A percentile compares a stretch with the other conserved stretches of the same genome.
Evolutionary conservation across 92 coral and sea anemone genomes (phyloP).

Genomic region (Phymanthus crucifer): DNA sequence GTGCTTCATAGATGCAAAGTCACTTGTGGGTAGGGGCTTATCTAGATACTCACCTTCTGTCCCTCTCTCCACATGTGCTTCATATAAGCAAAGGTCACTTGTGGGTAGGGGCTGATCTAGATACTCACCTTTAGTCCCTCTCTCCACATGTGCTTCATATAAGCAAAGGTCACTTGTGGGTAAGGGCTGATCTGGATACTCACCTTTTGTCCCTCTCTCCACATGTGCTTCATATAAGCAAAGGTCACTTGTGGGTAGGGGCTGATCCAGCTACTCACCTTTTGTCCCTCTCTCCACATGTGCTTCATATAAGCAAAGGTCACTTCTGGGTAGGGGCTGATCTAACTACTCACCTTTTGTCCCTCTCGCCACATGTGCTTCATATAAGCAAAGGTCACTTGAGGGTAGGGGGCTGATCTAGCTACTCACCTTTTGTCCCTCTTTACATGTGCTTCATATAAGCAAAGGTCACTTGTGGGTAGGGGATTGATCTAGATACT

Average conservation of each 20-base stretch:
- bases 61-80: constrained; percentile 97
- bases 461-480: constrained; percentile 99
- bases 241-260: constrained; percentile 97
- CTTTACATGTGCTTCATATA: constrained; percentile 99
- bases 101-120: constrained; percentile 94
- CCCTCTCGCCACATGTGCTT: constrained; percentile 97
- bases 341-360: constrained; percentile 59
- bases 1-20: constrained; percentile 99
- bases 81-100: constrained; percentile 99
- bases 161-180: constrained; percentile 99
- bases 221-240: constrained; percentile 99
- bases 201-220: constrained; percentile 92
- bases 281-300: constrained; percentile 94
- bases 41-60: constrained; percentile 60
- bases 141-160: constrained; percentile 98
- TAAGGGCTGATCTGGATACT: constrained; percentile 84
- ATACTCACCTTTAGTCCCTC: constrained; percentile 89
- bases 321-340: constrained; percentile 86
- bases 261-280: constrained; percentile 89
- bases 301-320: constrained; percentile 99
- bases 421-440: constrained; percentile 87
- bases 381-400: constrained; percentile 99
- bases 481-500: constrained; percentile 69
- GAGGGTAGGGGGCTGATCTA: constrained; percentile 92
- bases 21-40: constrained; percentile 86